Conservation (phyloP, 2,888 invertebrate genomes). For the Notodonta dromedarius region DNA sequence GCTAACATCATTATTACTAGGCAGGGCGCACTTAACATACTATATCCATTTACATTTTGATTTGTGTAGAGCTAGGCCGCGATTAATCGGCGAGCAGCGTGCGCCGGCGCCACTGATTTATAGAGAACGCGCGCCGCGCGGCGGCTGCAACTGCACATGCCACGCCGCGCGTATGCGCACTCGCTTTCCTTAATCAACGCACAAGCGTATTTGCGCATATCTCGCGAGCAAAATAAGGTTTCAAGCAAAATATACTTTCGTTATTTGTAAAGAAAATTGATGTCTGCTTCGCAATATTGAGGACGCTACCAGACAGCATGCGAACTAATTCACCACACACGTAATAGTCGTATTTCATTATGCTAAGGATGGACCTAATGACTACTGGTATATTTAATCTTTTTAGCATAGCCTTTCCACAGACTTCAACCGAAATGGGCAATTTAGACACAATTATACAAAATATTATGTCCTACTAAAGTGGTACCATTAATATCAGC, state of each 20-base stretch:
- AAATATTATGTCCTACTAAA: too few species aligned
- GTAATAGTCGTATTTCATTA: too few species aligned
- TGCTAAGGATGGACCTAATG: too few species aligned
- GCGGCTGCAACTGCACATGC: constrained; percentile 32
- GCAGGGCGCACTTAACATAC: constrained; percentile 81
- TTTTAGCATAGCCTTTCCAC: too few species aligned
- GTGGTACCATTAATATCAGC: background rate
- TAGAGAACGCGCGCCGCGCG: constrained; percentile 48
- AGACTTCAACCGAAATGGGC: too few species aligned
- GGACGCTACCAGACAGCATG: too few species aligned
- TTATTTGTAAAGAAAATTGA: too few species aligned
- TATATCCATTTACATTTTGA: constrained; percentile 84
- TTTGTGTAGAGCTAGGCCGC: constrained; percentile 78
- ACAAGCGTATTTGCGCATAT: constrained; percentile 14
- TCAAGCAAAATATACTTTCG: constrained; percentile 16
- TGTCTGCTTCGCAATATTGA: too few species aligned
- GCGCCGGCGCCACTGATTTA: constrained; percentile 75
- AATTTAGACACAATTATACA: too few species aligned
- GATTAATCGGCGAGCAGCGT: constrained; percentile 78
- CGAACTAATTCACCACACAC: too few species aligned
- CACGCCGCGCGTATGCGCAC: constrained; percentile 29
- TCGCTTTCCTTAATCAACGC: constrained; percentile 33
- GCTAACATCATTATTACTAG: constrained; percentile 84
- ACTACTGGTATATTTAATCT: too few species aligned
- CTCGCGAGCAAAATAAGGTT: background rate